Evolutionary conservation across 2,888 invertebrate species (phyloP), one percentile per base, ranked within the genome.

Genomic region (Sussaba pulchella): DNA sequence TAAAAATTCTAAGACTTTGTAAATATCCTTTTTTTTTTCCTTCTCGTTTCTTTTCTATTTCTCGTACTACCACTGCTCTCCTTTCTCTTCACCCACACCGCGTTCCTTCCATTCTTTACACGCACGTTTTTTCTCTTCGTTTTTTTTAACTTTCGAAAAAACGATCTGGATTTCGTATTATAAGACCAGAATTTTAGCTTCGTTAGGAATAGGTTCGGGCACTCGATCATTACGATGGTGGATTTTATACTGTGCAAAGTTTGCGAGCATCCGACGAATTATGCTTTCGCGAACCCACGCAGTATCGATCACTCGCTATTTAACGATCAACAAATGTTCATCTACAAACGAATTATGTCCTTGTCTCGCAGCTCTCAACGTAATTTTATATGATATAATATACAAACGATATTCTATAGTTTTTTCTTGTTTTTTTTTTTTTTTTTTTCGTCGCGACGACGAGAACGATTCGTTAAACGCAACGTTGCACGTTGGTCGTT

Each of bases 1-100:
- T 81, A 74, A 81, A 81, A 81, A 77, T 81, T 81, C 45, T 52
- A 78, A 57, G 69, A 69, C 54, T 47, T 54, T 45, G 57, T 31
- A 66, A 47, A 47, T 26, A 17, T 12, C 24, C 31, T 61, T 75
- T 81, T 57, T 39, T 64, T 45, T 57, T 45, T 26, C n/a, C 45
- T 43, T 50, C 39, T 78, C 36, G 47, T 45, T 67, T 19, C 54
- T 59, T 64, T 75, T 41, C 9, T 43, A 4, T 57, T 24, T 12
- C 21, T 41, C 17, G 17, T 59, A 66, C 39, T 39, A 4, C 14
- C 66, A 50, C 24, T 47, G 9, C 41, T 19, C 57, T 26, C 31
- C 43, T 39, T 43, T 12, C 10, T 14, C 21, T 31, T 50, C 50
- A 21, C n/a, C 12, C n/a, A 39, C 41, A 21, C 52, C 45, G 45